Conservation (phyloP, 2,888 invertebrate species). For the Thysanoteuthis rhombus region DNA sequence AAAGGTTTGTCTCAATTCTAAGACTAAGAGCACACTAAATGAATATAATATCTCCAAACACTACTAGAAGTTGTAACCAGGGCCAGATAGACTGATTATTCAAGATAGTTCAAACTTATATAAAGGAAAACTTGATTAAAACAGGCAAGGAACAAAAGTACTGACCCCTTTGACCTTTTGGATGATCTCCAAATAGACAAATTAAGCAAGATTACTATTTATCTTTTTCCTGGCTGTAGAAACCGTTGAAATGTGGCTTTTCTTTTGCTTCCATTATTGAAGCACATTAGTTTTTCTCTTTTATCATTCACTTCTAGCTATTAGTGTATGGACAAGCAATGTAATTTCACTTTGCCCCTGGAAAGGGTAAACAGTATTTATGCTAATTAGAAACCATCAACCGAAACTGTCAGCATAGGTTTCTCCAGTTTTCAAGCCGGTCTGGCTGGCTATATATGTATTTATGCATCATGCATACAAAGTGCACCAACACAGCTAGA, state of each 20-base stretch:
- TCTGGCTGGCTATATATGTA: too few relatives aligned
- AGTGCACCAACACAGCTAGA: too few relatives aligned
- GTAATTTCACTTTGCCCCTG: too few relatives aligned
- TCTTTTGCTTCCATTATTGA: neutral
- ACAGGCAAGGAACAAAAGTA: neutral
- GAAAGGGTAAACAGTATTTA: too few relatives aligned
- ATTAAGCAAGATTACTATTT: neutral
- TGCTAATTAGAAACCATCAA: too few relatives aligned
- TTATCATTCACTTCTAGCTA: too few relatives aligned
- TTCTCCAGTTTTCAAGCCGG: too few relatives aligned
- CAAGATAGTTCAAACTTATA: neutral
- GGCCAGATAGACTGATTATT: neutral
- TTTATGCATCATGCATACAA: too few relatives aligned
- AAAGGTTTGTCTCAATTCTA: too few relatives aligned
- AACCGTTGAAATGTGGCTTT: neutral
- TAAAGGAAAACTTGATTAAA: neutral
- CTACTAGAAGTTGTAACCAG: neutral
- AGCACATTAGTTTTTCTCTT: neutral
- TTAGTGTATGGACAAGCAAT: too few relatives aligned
- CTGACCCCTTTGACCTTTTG: neutral
- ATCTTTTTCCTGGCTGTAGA: neutral
- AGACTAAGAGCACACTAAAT: too few relatives aligned
- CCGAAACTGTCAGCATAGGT: too few relatives aligned
- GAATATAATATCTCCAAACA: neutral
- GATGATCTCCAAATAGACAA: neutral